These are phyloP conservation scores for Chloroclysta siterata DNA, from an alignment of 2,888 invertebrate species.

Conservation along the genomic window DNA sequence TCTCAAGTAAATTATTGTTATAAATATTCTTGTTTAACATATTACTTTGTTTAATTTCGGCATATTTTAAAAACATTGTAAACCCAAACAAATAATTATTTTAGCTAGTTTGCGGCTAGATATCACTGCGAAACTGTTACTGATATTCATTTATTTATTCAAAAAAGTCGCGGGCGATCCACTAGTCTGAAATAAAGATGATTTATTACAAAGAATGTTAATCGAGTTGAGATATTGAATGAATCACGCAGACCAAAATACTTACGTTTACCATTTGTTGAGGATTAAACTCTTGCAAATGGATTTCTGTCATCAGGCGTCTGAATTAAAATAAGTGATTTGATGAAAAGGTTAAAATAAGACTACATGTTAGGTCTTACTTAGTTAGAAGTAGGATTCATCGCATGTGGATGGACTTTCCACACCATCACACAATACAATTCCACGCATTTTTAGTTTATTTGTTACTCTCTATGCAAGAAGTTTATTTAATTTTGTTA, in stretches of 20 bases:
- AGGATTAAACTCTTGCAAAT: neutral
- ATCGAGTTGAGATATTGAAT: conserved; percentile 22
- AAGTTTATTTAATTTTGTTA: too few relatives aligned
- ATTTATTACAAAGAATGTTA: conserved; percentile 33
- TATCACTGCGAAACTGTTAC: too few relatives aligned
- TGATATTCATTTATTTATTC: too few relatives aligned
- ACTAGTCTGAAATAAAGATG: conserved; percentile 24
- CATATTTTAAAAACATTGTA: neutral
- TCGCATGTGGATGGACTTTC: too few relatives aligned
- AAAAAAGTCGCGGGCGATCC: neutral
- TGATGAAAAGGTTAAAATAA: too few relatives aligned
- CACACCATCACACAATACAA: too few relatives aligned
- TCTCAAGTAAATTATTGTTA: neutral
- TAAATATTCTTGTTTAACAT: neutral
- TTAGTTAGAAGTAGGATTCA: too few relatives aligned
- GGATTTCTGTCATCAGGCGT: neutral
- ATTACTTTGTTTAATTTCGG: neutral
- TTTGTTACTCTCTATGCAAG: too few relatives aligned
- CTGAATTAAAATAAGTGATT: neutral
- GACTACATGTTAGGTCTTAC: too few relatives aligned
- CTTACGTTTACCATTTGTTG: conserved; percentile 5
- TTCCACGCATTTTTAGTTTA: too few relatives aligned
- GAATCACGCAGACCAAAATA: conserved; percentile 15
- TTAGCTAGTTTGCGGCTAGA: too few relatives aligned
- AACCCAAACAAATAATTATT: too few relatives aligned